These are phyloP conservation scores for Darevskia nairensis DNA, from an alignment of 2,797 vertebrate species.

Conservation along the genomic window DNA sequence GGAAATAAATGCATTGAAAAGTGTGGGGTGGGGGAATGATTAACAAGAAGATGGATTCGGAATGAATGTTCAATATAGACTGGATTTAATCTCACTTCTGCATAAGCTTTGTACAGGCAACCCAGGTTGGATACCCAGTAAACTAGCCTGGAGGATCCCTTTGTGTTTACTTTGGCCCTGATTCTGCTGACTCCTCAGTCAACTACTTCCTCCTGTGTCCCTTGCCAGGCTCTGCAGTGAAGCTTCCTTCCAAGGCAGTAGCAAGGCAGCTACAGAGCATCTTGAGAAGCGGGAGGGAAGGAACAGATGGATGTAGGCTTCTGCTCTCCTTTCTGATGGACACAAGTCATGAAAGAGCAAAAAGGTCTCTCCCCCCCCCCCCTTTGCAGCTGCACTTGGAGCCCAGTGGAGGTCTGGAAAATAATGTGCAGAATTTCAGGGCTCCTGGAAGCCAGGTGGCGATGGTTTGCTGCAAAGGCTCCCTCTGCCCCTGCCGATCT, in stretches of 20 bases:
- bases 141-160: background rate
- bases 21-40: too few species aligned
- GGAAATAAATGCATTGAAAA: too few species aligned
- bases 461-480: background rate
- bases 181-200: background rate
- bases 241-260: background rate
- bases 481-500: background rate
- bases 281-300: constrained; percentile 2
- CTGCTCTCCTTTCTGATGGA: background rate
- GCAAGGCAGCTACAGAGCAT: background rate
- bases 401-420: background rate
- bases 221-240: background rate
- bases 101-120: too few species aligned
- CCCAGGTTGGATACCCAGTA: too few species aligned
- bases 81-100: too few species aligned
- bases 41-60: too few species aligned
- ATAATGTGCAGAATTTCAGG: background rate
- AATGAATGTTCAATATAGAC: too few species aligned
- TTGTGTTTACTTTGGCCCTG: background rate
- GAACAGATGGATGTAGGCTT: constrained; percentile 56
- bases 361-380: background rate
- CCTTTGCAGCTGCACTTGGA: background rate
- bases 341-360: background rate
- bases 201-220: background rate
- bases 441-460: background rate